Conservation (phyloP, 2,797 vertebrate species). For the Pantherophis vulpinus region DNA sequence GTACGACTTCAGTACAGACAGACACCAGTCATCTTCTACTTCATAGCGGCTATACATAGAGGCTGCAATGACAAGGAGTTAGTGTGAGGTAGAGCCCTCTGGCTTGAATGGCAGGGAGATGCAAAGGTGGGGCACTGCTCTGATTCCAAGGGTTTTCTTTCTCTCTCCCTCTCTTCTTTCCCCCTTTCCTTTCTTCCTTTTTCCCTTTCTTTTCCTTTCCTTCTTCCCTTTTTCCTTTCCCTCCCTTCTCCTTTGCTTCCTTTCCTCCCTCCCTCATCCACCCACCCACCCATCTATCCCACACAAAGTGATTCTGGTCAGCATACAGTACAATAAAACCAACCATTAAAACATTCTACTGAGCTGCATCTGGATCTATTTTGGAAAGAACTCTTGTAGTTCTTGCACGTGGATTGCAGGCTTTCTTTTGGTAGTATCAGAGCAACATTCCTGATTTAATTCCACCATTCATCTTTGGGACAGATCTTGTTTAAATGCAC, state of each 20-base stretch:
- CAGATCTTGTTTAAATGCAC: neutral
- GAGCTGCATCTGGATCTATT: neutral
- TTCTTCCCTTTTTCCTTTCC: too few species aligned
- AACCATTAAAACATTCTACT: neutral
- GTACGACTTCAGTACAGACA: conserved; percentile 86
- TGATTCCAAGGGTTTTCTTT: neutral
- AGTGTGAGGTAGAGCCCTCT: fast-evolving
- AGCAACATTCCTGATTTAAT: neutral
- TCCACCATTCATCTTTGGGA: too few species aligned
- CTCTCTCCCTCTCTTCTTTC: neutral
- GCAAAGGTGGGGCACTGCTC: neutral
- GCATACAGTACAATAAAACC: neutral
- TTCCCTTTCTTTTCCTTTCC: neutral
- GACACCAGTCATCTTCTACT: conserved; percentile 90
- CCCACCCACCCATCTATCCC: neutral
- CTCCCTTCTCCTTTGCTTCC: too few species aligned
- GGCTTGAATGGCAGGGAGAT: neutral
- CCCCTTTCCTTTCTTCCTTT: too few species aligned
- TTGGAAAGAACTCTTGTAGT: neutral
- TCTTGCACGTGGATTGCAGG: neutral
- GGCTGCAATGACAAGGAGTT: conserved; percentile 61
- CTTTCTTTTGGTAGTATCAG: neutral
- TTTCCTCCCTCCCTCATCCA: fast-evolving
- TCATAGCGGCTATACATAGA: conserved; percentile 81
- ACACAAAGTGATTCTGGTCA: neutral